Percentiles rank a stretch among this genome's conserved stretches.
These are phyloP conservation scores for Drosophila borborema DNA, from an alignment of 2,888 invertebrate species.

Conservation along the genomic window DNA sequence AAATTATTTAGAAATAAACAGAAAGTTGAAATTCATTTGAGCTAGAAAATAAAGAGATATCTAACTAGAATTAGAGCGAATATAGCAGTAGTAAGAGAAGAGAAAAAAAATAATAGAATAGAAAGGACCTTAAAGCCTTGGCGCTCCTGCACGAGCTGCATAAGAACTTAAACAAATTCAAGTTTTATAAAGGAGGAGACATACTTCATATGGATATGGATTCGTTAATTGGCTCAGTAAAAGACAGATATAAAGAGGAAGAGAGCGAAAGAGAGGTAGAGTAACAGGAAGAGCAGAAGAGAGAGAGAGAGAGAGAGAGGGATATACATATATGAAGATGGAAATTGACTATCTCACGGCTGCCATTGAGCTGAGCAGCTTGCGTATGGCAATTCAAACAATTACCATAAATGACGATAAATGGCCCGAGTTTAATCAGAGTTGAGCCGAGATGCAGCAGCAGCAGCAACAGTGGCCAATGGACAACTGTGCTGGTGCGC, in stretches of 20 bases:
- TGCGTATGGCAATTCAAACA: constrained; percentile 65
- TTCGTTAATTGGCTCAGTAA: constrained; percentile 48
- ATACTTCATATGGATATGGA: constrained; percentile 13
- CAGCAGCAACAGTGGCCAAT: constrained; percentile 8
- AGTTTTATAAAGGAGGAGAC: background rate
- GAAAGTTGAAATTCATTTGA: background rate
- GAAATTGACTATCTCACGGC: constrained; percentile 8
- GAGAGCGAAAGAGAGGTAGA: background rate
- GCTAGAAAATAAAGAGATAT: background rate
- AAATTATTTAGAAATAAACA: background rate
- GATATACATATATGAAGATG: background rate
- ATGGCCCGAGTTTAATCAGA: constrained; percentile 72
- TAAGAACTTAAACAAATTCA: constrained; percentile 8
- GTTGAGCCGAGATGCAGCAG: constrained; percentile 35
- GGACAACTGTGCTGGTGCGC: constrained; percentile 28
- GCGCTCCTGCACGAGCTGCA: background rate
- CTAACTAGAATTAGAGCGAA: too few relatives aligned
- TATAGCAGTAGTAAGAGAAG: too few relatives aligned
- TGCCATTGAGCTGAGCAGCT: constrained; percentile 42
- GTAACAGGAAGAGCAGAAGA: too few relatives aligned
- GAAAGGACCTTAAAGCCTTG: too few relatives aligned
- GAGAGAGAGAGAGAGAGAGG: background rate
- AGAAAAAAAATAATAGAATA: too few relatives aligned
- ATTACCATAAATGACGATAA: constrained; percentile 79
- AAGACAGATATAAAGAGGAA: background rate